Evolutionary conservation across 2,113 vertebrate genomes (phyloP), one percentile per base, ranked within the genome.

Genomic region (Sarotherodon lohbergeri): DNA sequence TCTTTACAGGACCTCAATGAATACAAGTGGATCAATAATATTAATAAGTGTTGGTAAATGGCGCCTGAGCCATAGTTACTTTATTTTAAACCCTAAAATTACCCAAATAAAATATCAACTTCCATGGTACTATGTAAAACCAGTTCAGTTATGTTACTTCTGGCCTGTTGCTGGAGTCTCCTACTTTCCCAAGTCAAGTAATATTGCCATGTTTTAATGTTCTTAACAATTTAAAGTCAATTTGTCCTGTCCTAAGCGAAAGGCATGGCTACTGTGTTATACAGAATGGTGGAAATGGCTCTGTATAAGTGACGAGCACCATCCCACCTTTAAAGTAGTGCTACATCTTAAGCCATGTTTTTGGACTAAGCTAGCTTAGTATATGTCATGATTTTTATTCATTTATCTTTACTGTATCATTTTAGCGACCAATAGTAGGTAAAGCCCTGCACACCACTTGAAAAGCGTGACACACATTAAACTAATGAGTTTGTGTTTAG

Each of bases 61-160:
- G 14, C 7, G 11, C 24, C 24, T 0, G 3, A 76, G 71, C 7
- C 24, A 76, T 29, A 48, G 41, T 48, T 76, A 3, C 66, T 73
- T 43, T 46, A 73, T 24, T 17, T 27, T 48, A 48, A 29, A 17
- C 41, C 2, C 0, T 19, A 73, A 66, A 66, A 66, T 66, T 66
- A 39, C 6, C 10, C 34, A 11, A 68, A 22, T 11, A 68, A n/a
- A 56, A 39, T 4, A 55, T 39, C 10, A n/a, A 12, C 61, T 68
- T 39, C 10, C 19, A 14, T n/a, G 0, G 39, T 71, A 0, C 36
- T 1, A 0, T 19, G 68, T 48, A 48, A 76, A 76, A 17, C 41
- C 12, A 57, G 54, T 57, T 29, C 22, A 19, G 3, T 11, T 27
- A 29, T 56, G 6, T 57, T 57, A 41, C 9, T 22, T 1, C 34